These are phyloP conservation scores for Scartelaos histophorus DNA, from an alignment of 2,113 vertebrate genomes.

Conservation along the genomic window DNA sequence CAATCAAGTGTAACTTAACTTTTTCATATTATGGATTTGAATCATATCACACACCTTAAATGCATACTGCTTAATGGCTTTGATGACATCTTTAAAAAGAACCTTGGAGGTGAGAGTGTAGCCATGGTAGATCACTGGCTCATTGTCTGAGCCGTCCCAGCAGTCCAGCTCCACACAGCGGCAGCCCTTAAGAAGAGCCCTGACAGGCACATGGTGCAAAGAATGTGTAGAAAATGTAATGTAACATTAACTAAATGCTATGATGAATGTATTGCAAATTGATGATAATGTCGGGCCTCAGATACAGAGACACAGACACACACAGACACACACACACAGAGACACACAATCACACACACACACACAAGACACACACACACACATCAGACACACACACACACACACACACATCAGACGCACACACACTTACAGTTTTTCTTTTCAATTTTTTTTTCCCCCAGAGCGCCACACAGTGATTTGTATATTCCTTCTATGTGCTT, in stretches of 20 bases:
- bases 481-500: too few relatives aligned
- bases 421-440: too few relatives aligned
- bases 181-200: conserved; percentile 92
- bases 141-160: conserved; percentile 89
- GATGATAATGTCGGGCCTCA: neutral
- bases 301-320: too few relatives aligned
- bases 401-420: too few relatives aligned
- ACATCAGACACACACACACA: too few relatives aligned
- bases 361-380: too few relatives aligned
- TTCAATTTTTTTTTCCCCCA: too few relatives aligned
- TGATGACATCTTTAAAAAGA: conserved; percentile 90
- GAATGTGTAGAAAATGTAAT: neutral
- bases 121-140: conserved; percentile 94
- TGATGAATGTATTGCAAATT: neutral
- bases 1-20: too few relatives aligned
- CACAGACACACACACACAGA: too few relatives aligned
- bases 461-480: neutral
- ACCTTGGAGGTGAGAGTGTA: conserved; percentile 96
- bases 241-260: neutral
- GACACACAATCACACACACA: too few relatives aligned
- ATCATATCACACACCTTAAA: conserved; percentile 83
- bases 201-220: conserved; percentile 50
- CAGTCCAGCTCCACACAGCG: conserved; percentile 96
- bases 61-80: conserved; percentile 90
- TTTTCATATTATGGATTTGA: too few relatives aligned